Evolutionary conservation across 2,113 vertebrate species (phyloP).

Genomic region (Sylvilagus bachmani): DNA sequence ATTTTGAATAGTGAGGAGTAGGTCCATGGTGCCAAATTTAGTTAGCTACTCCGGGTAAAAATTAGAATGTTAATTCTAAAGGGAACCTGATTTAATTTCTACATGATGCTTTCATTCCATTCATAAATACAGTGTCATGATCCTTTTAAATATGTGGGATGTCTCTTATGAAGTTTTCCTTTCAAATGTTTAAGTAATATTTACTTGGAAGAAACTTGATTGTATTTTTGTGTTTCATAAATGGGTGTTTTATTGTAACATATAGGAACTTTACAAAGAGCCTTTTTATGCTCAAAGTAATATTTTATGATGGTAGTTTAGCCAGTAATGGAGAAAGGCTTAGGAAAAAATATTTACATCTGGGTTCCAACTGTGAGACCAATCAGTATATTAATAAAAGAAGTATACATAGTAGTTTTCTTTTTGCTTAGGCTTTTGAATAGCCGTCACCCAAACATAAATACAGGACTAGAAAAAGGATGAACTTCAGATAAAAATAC

Average conservation of each 20-base stretch:
- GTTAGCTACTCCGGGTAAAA: constrained; percentile 47
- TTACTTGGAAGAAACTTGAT: constrained; percentile 57
- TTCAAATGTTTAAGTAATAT: constrained; percentile 5
- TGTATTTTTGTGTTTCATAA: constrained; percentile 65
- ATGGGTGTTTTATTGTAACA: constrained; percentile 45
- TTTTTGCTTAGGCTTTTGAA: background rate
- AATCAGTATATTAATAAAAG: background rate
- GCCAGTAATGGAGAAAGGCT: constrained; percentile 40
- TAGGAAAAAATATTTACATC: constrained; percentile 34
- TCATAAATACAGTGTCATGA: constrained; percentile 33
- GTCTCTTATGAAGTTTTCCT: background rate
- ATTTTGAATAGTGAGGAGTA: constrained; percentile 31
- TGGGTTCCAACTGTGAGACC: constrained; percentile 34
- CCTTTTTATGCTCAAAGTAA: background rate
- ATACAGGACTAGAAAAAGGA: background rate
- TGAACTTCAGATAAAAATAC: background rate
- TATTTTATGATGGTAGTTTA: constrained; percentile 59
- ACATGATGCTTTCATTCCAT: constrained; percentile 55
- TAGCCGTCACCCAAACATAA: background rate
- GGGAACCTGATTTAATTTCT: constrained; percentile 63
- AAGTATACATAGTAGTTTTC: background rate
- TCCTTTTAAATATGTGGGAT: constrained; percentile 9
- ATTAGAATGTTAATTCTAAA: constrained; percentile 59
- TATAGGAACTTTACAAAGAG: constrained; percentile 46
- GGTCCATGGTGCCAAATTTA: constrained; percentile 7